These are phyloP conservation scores for Griposia aprilina DNA, from an alignment of 2,888 invertebrate species.

Conservation along the genomic window DNA sequence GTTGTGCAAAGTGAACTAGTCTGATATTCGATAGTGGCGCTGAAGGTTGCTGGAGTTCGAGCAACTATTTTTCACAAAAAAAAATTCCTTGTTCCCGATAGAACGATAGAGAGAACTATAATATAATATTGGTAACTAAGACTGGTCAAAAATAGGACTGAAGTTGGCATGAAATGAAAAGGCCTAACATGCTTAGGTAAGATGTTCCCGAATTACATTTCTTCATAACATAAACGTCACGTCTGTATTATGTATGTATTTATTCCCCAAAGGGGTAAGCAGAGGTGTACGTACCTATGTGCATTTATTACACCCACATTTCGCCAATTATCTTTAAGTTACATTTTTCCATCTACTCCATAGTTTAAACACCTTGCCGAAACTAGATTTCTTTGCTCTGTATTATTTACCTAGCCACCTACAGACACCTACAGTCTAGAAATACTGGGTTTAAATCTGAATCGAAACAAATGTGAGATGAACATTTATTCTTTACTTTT, in stretches of 20 bases:
- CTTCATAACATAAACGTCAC: neutral
- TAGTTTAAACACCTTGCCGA: neutral
- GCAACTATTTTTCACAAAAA: neutral
- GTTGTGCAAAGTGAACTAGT: conserved; percentile 35
- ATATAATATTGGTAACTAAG: neutral
- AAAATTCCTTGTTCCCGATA: neutral
- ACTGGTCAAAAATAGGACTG: neutral
- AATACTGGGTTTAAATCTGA: neutral
- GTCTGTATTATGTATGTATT: too few relatives aligned
- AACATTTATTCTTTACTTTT: conserved; percentile 15
- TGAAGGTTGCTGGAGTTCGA: neutral
- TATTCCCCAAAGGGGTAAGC: neutral
- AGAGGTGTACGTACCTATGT: neutral
- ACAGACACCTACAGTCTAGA: neutral
- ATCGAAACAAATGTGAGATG: conserved; percentile 8
- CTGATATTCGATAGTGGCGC: conserved; percentile 19
- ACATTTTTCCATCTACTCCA: neutral
- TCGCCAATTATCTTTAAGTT: neutral
- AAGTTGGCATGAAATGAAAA: neutral
- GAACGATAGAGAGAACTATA: neutral
- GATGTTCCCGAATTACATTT: too few relatives aligned
- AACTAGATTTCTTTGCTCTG: neutral
- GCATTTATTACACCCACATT: neutral
- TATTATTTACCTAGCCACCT: neutral
- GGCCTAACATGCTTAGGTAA: too few relatives aligned